Percentiles rank a stretch among this genome's conserved stretches.
Evolutionary conservation across 1,140 invertebrate genomes (phyloP).

Genomic region (Drosophila subobscura): DNA sequence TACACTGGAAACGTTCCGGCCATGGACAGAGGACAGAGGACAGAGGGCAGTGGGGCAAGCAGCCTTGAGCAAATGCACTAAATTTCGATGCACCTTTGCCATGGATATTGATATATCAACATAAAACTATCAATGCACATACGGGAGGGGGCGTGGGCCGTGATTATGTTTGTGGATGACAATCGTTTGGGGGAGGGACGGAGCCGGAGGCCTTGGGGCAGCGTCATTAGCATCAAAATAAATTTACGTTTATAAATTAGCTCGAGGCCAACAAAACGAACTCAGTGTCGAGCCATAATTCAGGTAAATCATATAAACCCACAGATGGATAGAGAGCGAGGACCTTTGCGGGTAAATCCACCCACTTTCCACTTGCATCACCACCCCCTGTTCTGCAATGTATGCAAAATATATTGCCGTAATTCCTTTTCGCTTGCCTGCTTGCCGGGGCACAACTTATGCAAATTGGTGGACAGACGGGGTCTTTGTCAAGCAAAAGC

Average conservation of each 20-base stretch:
- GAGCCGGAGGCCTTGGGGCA: conserved; percentile 21
- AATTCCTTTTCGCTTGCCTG: conserved; percentile 35
- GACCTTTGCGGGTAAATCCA: too few relatives aligned
- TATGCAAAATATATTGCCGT: conserved; percentile 61
- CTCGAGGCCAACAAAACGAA: conserved; percentile 34
- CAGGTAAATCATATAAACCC: conserved; percentile 40
- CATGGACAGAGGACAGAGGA: conserved; percentile 10
- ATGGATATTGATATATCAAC: conserved; percentile 63
- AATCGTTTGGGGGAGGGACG: conserved; percentile 2
- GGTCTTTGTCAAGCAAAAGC: conserved; percentile 58
- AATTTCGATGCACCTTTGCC: conserved; percentile 47
- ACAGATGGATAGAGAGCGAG: conserved; percentile 7
- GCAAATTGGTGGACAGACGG: conserved; percentile 48
- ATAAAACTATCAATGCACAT: conserved; percentile 46
- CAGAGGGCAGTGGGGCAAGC: neutral
- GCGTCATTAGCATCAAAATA: conserved; percentile 72
- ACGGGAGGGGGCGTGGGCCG: neutral
- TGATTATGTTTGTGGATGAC: conserved; percentile 17
- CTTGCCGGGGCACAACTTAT: conserved; percentile 53
- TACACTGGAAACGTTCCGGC: neutral
- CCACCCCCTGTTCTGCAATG: conserved; percentile 5
- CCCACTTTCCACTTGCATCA: neutral
- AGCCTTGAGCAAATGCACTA: conserved; percentile 53
- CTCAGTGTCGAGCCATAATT: conserved; percentile 41
- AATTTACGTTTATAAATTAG: conserved; percentile 69